Evolutionary conservation across 2,888 invertebrate genomes (phyloP).

Genomic region (Cantharis lateralis): DNA sequence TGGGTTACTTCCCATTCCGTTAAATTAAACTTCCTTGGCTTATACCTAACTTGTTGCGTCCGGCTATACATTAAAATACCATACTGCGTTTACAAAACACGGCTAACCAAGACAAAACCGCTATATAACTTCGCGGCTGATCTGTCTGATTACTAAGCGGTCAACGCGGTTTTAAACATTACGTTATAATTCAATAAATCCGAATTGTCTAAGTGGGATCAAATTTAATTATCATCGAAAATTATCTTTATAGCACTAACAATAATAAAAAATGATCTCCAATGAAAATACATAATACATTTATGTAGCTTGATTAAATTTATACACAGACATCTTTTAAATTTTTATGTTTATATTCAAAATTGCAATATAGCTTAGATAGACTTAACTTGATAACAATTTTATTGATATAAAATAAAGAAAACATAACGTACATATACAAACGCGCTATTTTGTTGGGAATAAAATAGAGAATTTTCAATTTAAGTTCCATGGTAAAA

Average conservation of each 20-base stretch:
- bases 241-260: too few species aligned
- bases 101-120: not conserved
- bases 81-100: not conserved
- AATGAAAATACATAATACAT: too few species aligned
- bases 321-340: not conserved
- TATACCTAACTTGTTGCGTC: not conserved
- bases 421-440: slow-evolving; percentile 5
- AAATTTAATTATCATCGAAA: not conserved
- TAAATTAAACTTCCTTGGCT: not conserved
- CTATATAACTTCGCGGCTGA: not conserved
- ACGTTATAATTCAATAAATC: not conserved
- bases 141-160: not conserved
- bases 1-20: not conserved
- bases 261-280: not conserved
- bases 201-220: not conserved
- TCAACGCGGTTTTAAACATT: not conserved
- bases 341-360: not conserved
- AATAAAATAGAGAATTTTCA: slow-evolving; percentile 18
- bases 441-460: not conserved
- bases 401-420: slow-evolving; percentile 2
- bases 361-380: not conserved
- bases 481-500: slow-evolving; percentile 14
- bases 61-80: not conserved
- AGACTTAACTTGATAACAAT: not conserved
- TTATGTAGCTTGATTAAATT: not conserved